Base-by-base conservation (phyloP, 2,888 invertebrate species). In the Prenolepis imparis region DNA sequence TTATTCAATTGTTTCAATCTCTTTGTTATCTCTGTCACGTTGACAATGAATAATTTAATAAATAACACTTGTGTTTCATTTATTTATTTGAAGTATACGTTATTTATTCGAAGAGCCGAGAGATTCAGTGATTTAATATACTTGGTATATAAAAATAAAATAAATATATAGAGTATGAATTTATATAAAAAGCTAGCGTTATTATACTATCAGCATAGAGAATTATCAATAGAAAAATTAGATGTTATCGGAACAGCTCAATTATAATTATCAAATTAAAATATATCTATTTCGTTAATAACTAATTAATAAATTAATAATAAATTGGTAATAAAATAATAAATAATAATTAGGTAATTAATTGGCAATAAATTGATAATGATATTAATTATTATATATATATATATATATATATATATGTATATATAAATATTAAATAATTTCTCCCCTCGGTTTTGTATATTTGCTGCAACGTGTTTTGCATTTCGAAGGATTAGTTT, bases 1-100 rank as follows among this genome's bases (percentile, higher is more conserved):
- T 77, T 78, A 78, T 68, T 78, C 78, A 68, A 68, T 78, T 68
- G 57, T 78, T 78, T 78, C 78, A 78, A 57, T 68, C 68, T 78
- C 57, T 78, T 68, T 21, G 78, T 78, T 78, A 78, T 67, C 57
- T 41, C 57, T 41, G 68, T 68, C 78, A 68, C 32, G 21, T 18
- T 59, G 68, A 59, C 18, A 68, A 68, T 41, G 78, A 77, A 66
- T 66, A 77, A 77, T 77, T 77, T 77, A 55, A 77, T 44, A 59
- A 44, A 78, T 68, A 68, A 41, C 77, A 28, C 67, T 67, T 41
- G 57, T 44, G 21, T 41, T 68, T 68, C 57, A 57, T 68, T 59
- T n/a, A 68, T 78, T 78, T 44, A 32, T 59, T 57, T 15, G 1
- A 11, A 63, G 21, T 64, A 21, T 52, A 24, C 12, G 21, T 52